Evolutionary conservation across 2,113 vertebrate species (phyloP).

Genomic region (Lynx canadensis): DNA sequence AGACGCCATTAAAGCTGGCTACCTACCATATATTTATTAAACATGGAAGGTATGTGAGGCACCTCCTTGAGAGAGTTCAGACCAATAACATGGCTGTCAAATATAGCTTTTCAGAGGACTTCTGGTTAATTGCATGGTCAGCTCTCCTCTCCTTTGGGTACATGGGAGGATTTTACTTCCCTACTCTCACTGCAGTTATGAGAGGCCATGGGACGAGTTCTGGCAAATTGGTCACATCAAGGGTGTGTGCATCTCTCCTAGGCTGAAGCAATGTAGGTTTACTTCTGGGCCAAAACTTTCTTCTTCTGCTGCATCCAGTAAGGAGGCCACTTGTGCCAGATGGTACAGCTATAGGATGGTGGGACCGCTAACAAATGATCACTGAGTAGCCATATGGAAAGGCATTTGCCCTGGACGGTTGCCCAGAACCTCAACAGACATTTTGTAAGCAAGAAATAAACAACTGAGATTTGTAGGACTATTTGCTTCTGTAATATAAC

Average conservation of each 20-base stretch:
- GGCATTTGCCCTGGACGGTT: neutral
- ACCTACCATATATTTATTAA: neutral
- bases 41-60: neutral
- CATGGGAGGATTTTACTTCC: neutral
- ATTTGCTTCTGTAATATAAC: constrained; percentile 15
- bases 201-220: neutral
- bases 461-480: neutral
- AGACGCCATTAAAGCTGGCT: neutral
- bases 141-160: neutral
- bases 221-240: neutral
- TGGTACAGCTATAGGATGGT: neutral
- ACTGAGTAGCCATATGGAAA: constrained; percentile 37
- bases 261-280: neutral
- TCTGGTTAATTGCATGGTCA: neutral
- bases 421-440: constrained; percentile 22
- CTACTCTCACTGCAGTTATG: neutral
- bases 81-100: neutral
- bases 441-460: constrained; percentile 60
- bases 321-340: constrained; percentile 5
- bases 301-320: neutral
- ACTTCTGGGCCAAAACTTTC: neutral
- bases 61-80: neutral
- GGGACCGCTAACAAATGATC: neutral
- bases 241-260: neutral
- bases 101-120: neutral